These are phyloP conservation scores for Actias luna DNA, from an alignment of 2,888 invertebrate genomes.

Conservation along the genomic window DNA sequence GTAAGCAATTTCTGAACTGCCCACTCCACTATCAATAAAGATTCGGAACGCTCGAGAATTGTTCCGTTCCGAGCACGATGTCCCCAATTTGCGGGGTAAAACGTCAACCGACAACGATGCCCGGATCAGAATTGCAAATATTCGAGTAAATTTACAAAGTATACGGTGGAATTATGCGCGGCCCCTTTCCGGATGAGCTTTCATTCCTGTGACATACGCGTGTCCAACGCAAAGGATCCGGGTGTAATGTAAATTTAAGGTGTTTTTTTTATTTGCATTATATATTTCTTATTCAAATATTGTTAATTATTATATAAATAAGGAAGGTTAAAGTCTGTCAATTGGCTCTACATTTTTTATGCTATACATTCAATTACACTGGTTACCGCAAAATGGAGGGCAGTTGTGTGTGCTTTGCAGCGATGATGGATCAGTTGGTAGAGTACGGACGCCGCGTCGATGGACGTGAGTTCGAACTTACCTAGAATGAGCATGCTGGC, in stretches of 20 bases:
- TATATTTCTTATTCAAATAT: no score
- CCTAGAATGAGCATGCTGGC: no score
- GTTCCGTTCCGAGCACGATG: constrained; percentile 7
- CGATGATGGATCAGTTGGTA: no score
- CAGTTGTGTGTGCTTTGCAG: no score
- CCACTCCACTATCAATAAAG: constrained; percentile 8
- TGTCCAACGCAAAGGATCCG: constrained; percentile 35
- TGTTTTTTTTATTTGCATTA: no score
- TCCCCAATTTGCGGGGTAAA: constrained; percentile 19
- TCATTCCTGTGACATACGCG: constrained; percentile 50
- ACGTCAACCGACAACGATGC: constrained; percentile 23
- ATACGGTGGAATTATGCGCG: constrained; percentile 68
- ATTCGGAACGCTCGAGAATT: constrained; percentile 10
- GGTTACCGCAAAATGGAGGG: no score
- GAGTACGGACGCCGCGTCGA: no score
- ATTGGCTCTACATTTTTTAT: no score
- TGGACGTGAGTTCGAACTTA: no score
- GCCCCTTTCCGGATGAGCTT: constrained; percentile 39
- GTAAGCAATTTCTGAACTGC: constrained; percentile 10
- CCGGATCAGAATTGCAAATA: constrained; percentile 66
- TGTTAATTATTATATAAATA: no score
- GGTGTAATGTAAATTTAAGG: constrained; percentile 36
- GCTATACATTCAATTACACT: no score
- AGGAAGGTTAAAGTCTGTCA: no score
- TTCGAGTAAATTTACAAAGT: constrained; percentile 64